Percentiles rank a stretch among this genome's conserved stretches.
phyloP scores from a whole-genome alignment of 2,797 vertebrate species.

The Hemibagrus guttatus region DNA sequence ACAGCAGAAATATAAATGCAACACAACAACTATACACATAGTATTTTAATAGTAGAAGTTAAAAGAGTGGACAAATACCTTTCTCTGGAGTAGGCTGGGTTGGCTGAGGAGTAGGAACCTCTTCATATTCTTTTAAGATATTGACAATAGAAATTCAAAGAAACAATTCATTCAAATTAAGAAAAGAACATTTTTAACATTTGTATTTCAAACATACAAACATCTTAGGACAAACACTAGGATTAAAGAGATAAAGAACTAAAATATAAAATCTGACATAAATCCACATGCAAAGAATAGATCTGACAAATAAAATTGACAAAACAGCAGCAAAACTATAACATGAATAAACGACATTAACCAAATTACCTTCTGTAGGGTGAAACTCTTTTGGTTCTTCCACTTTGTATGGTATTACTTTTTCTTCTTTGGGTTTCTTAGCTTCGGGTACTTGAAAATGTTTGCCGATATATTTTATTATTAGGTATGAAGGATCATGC shows the following conservation, averaged over 20 bases:
- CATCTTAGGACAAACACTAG: background rate
- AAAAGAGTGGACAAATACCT: conserved; percentile 55
- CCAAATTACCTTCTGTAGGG: conserved; percentile 70
- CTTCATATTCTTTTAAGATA: conserved; percentile 58
- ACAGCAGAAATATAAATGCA: background rate
- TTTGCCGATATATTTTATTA: conserved; percentile 24
- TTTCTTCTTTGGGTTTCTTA: conserved; percentile 72
- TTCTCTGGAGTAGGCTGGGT: conserved; percentile 48
- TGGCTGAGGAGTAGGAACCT: conserved; percentile 49
- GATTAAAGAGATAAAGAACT: background rate
- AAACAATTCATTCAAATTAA: conserved; percentile 25
- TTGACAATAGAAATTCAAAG: conserved; percentile 32
- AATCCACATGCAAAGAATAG: background rate
- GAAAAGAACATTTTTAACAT: background rate
- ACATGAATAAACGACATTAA: conserved; percentile 19
- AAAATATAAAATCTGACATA: background rate
- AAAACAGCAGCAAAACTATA: background rate
- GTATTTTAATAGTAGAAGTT: background rate
- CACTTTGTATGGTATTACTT: conserved; percentile 63
- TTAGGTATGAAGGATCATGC: background rate
- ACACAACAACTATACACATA: background rate
- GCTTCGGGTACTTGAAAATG: conserved; percentile 63
- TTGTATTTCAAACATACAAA: background rate
- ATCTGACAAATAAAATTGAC: background rate
- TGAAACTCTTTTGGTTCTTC: conserved; percentile 65